These are phyloP conservation scores for Macrophya annulata DNA, from an alignment of 2,888 invertebrate species.

Conservation along the genomic window DNA sequence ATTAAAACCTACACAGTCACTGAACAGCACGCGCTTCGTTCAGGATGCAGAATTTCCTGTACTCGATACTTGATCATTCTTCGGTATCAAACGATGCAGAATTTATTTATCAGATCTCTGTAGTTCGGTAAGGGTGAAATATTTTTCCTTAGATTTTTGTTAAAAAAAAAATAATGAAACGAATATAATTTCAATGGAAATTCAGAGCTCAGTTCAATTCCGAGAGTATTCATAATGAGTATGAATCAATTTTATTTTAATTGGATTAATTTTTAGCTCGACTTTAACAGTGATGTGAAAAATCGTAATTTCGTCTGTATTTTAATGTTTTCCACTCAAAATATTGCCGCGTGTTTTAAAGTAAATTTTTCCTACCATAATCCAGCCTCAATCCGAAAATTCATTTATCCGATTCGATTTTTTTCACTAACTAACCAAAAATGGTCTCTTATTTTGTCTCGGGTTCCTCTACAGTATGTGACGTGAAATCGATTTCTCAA, in stretches of 20 bases:
- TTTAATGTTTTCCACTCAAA: neutral
- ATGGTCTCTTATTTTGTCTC: neutral
- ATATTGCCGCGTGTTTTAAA: neutral
- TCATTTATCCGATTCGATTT: neutral
- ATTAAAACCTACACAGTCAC: conserved; percentile 36
- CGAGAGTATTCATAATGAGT: neutral
- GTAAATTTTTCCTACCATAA: neutral
- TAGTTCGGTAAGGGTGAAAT: neutral
- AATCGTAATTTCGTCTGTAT: neutral
- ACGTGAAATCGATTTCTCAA: conserved; percentile 33
- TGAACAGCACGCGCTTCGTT: conserved; percentile 16
- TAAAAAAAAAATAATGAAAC: neutral
- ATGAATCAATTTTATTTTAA: neutral
- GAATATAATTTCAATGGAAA: neutral
- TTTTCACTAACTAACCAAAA: conserved; percentile 10
- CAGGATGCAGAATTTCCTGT: conserved; percentile 4
- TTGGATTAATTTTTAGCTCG: neutral
- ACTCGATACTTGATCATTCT: conserved; percentile 27
- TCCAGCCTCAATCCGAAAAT: neutral
- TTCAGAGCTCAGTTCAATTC: neutral
- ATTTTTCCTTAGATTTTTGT: neutral
- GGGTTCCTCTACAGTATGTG: neutral
- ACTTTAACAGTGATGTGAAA: neutral
- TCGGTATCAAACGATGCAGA: conserved; percentile 21
- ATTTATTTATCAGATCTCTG: neutral